Evolutionary conservation across 2,113 vertebrate species (phyloP), one percentile per base, ranked within the genome.

Genomic region (Haplochromis burtoni): DNA sequence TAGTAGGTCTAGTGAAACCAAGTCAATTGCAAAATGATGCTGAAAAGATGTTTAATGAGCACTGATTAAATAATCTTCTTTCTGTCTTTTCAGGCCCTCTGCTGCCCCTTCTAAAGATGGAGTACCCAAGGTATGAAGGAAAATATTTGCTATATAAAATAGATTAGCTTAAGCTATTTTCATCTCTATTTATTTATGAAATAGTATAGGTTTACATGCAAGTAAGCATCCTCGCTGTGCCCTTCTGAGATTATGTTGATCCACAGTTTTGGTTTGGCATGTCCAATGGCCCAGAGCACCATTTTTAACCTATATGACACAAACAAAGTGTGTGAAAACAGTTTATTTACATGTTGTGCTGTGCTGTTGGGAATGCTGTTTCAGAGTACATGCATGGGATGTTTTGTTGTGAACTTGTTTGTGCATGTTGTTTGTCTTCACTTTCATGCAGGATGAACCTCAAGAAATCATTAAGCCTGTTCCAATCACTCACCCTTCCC

Each of bases 391-490:
- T 47, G 93, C 95, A 96, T 91, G 92, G 90, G 81, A 90, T 94
- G 31, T 54, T 84, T 76, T 55, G 8, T 73, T 76, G 79, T 97
- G 95, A 90, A 94, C 96, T 94, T 45, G 88, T 90, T 24, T 88
- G 76, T 95, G 94, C 95, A 94, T 89, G 94, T 88, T 94, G 96
- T 97, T 96, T 91, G 95, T 96, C 35, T 86, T 90, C 93, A 94
- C 93, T 54, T 47, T 85, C 55, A 86, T 95, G 83, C 97, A 99
- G 99, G 97, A 96, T 54, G 97, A 98, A 88, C 96, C 97, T 88
- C 96, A 96, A 87, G 98, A 99, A 96, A 97, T 99, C 96, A 97
- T 98, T 97, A 99, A 99, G 93, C 98, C 98, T 73, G 98, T 99
- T 90, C 98, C 98, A 85, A 97, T 99, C 96, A 96, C 97, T 88